Evolutionary conservation across 2,888 invertebrate species (phyloP), one percentile per base, ranked within the genome.

Genomic region (Trissolcus japonicus): DNA sequence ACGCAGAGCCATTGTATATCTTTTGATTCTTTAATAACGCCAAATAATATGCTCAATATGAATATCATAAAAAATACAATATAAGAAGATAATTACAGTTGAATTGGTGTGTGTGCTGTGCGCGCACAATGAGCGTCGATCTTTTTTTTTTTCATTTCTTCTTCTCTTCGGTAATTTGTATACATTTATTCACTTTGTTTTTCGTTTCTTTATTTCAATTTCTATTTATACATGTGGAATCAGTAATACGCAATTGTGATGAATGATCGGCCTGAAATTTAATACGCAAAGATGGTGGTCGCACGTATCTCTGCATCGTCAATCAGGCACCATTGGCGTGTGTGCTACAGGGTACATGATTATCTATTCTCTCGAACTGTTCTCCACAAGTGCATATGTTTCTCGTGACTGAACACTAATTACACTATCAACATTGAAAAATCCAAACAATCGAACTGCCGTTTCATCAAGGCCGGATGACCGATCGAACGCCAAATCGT

Each of bases 261-360:
- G 60, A 76, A 76, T 75, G 60, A 75, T 69, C 55, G 50, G 65
- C 69, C 69, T 69, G 69, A 54, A 68, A 51, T 75, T 68, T n/a
- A 17, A 68, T 69, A 65, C 75, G 65, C 68, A 59, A 67, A 74
- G 68, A 54, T 75, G 75, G 59, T 35, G 35, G 9, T 35, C 35
- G 67, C 75, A 69, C 59, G 68, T 65, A 69, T 75, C 59, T 68
- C 11, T 35, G 69, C 55, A 75, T 59, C 51, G 46, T 63, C 69
- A 69, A 50, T 72, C 74, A 81, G 80, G 80, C 79, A 81, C 79
- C 80, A 78, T 76, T 81, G 80, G 67, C 50, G 65, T 66, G 35
- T 35, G 78, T 74, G 66, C 74, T 79, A 65, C 56, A 77, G 76
- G 68, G 74, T 78, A 78, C 62, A 74, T 50, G 57, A 59, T 17